A percentile compares a stretch with the other conserved stretches of the same genome.
These are phyloP conservation scores for Lycorma delicatula DNA, from an alignment of 1,140 invertebrate genomes.

Conservation along the genomic window DNA sequence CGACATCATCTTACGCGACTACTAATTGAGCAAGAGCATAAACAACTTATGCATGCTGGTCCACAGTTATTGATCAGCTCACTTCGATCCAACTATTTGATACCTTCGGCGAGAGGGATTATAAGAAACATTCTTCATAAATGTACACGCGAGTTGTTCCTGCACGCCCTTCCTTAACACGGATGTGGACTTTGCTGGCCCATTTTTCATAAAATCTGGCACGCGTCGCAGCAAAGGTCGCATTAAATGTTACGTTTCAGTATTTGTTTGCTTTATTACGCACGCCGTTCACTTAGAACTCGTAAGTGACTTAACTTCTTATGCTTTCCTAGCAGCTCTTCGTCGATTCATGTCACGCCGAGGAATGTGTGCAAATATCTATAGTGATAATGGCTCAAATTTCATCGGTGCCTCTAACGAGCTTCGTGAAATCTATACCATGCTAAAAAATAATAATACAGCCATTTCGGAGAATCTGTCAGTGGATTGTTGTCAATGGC, in stretches of 20 bases:
- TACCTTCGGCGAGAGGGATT: conserved; percentile 22
- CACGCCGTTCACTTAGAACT: conserved; percentile 40
- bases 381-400: conserved; percentile 37
- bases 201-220: conserved; percentile 34
- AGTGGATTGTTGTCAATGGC: too few species aligned
- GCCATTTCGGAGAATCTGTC: neutral
- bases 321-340: conserved; percentile 36
- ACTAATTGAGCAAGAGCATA: conserved; percentile 31
- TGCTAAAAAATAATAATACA: neutral
- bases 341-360: conserved; percentile 36
- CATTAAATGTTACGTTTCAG: conserved; percentile 36
- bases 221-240: conserved; percentile 21
- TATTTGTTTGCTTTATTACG: conserved; percentile 41
- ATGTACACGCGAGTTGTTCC: conserved; percentile 31
- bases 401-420: conserved; percentile 30
- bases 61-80: conserved; percentile 22
- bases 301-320: conserved; percentile 34
- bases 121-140: conserved; percentile 24
- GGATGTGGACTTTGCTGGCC: conserved; percentile 39
- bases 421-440: conserved; percentile 7
- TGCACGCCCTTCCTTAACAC: conserved; percentile 28
- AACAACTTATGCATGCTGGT: conserved; percentile 29
- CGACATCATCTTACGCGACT: conserved; percentile 30
- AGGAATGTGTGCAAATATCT: conserved; percentile 32
- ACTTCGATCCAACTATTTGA: conserved; percentile 32